Base-by-base conservation (phyloP, 2,888 invertebrate species). In the Zaprionus bogoriensis region DNA sequence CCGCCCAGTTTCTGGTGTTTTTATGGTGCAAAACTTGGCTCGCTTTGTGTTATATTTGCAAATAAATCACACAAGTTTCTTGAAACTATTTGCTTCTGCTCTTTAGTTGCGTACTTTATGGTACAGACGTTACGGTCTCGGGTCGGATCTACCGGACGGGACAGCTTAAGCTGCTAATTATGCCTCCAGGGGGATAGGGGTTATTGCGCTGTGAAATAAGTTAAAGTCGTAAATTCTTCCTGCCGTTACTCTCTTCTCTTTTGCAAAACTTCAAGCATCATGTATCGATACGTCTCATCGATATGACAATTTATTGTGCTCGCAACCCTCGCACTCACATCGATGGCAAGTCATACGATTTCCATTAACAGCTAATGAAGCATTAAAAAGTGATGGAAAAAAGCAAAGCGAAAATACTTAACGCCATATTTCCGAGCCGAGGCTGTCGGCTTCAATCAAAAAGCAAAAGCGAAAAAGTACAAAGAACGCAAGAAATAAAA, bases 361-460 rank as follows among this genome's bases (percentile, higher is more conserved):
- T 80, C 82, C 86, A 83, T 81, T 85, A 87, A 81, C 54, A 79
- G 74, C 87, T 86, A 86, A 87, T 86, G 87, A 87, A 86, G 79
- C 86, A 87, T 86, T 86, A 83, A 83, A 86, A 83, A 77, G 77
- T 66, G 70, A 74, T 30, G 67, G 68, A 71, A 80, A 68, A 68
- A 69, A 69, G 58, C 30, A 53, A 38, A 55, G 30, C 45, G 54
- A 44, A 61, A 79, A 67, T 84, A 72, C 79, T 79, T 82, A 85
- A 62, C 67, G 82, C 70, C 75, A 77, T 81, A 79, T 81, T 84
- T 84, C 42, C 68, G 64, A 82, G 70, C 10, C 20, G 44, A 69
- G 78, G 76, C 67, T 59, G 50, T 19, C 54, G 70, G 67, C 38
- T 74, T 42, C 62, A 57, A 61, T 76, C 65, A 76, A 68, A 74